Evolutionary conservation across 2,797 vertebrate genomes (phyloP).

Genomic region (Semotilus atromaculatus): DNA sequence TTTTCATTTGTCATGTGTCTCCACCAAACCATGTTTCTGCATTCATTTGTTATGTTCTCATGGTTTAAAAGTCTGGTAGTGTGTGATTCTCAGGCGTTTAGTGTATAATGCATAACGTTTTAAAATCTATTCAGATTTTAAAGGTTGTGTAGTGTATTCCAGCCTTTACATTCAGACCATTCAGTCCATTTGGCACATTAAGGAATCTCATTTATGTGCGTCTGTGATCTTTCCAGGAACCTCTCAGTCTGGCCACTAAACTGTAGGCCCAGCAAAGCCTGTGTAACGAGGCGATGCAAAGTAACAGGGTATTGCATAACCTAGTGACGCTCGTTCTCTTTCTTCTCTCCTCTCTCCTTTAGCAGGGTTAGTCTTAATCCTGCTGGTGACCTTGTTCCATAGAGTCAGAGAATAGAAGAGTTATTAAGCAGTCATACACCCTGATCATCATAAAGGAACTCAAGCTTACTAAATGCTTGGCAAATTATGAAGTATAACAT

Average conservation of each 20-base stretch:
- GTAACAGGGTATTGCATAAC: slow-evolving; percentile 44
- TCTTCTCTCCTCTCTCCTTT: slow-evolving; percentile 15
- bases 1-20: not conserved
- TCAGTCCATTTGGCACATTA: not conserved
- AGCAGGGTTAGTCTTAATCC: slow-evolving; percentile 46
- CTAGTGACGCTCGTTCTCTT: slow-evolving; percentile 33
- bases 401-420: slow-evolving; percentile 1
- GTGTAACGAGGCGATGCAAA: slow-evolving; percentile 8
- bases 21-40: not conserved
- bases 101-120: not conserved
- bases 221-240: slow-evolving; percentile 16
- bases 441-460: not conserved
- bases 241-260: slow-evolving; percentile 19
- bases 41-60: not conserved
- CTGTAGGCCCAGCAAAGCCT: slow-evolving; percentile 37
- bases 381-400: slow-evolving; percentile 44
- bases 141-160: not conserved
- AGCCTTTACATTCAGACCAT: not conserved
- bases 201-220: slow-evolving; percentile 1
- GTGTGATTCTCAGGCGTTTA: not conserved
- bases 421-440: slow-evolving; percentile 22
- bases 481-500: not conserved
- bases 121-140: not conserved
- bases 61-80: not conserved
- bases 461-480: not conserved